Base-by-base conservation (phyloP, 2,888 invertebrate genomes). In the Carcina quercana region DNA sequence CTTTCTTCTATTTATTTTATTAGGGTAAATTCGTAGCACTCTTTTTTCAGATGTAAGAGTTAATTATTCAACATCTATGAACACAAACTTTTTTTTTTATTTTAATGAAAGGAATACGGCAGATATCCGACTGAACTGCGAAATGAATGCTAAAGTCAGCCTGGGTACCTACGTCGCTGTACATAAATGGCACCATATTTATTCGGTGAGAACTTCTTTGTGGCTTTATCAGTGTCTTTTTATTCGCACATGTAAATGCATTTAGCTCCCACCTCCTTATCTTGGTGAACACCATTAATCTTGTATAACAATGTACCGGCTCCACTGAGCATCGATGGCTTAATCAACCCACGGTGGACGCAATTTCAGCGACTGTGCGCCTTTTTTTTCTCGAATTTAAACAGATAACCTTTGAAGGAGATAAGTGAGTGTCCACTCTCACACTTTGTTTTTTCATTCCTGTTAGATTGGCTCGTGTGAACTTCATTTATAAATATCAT, bases 241-340 rank as follows among this genome's bases (percentile, higher is more conserved):
- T 73, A 72, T 80, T 79, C 70, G 70, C 82, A 80, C 79, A 82
- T 79, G 80, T 79, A 75, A 82, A 82, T 76, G 78, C 79, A 82
- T 82, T 83, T 79, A 78, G 72, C 76, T 74, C 70, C 75, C 76
- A 76, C 71, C 66, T 66, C 53, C 67, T 82, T 82, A 82, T 82
- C 82, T 64, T 48, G 40, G 47, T 31, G 67, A 66, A 78, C 80
- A 78, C 75, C 74, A 82, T 82, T 80, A 76, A 83, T 82, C 82
- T 80, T 75, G 78, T 83, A 76, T 71, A 79, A 79, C 80, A 80
- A 80, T 79, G 72, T 74, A 64, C 66, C 51, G 58, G 51, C 59
- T 58, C 66, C 67, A 57, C 55, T 59, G 55, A 54, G 66, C 71
- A 63, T 64, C 67, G 66, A 76, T 61, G 68, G 57, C 76, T 80